A percentile compares a stretch with the other conserved stretches of the same genome.
phyloP scores from a whole-genome alignment of 2,888 invertebrate genomes.

The Mechanitis mazaeus region DNA sequence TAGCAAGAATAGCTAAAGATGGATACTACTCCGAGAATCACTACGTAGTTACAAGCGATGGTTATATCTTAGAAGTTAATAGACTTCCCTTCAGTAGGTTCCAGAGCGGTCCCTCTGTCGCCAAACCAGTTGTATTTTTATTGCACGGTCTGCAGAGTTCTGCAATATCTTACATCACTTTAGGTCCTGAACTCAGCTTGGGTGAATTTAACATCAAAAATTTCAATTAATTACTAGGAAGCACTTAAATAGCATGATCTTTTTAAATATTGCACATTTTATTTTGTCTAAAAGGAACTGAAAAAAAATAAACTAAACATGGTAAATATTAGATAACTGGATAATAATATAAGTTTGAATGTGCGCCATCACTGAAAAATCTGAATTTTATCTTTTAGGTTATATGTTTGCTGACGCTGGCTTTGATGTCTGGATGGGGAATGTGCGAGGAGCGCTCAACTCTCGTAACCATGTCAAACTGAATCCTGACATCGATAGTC shows the following conservation, averaged over 20 bases:
- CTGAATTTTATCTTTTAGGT: slow-evolving; percentile 53
- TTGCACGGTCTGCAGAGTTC: slow-evolving; percentile 37
- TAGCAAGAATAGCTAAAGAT: slow-evolving; percentile 24
- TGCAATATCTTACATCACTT: slow-evolving; percentile 28
- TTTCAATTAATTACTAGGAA: too few species aligned
- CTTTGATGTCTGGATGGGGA: slow-evolving; percentile 89
- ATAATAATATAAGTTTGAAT: neutral
- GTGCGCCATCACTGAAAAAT: neutral
- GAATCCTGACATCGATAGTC: slow-evolving; percentile 44
- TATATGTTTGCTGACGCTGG: slow-evolving; percentile 81
- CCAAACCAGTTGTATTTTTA: slow-evolving; percentile 32
- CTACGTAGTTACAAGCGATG: slow-evolving; percentile 35
- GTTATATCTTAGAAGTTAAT: slow-evolving; percentile 38
- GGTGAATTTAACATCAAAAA: slow-evolving; percentile 25
- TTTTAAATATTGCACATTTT: too few species aligned
- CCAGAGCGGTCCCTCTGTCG: slow-evolving; percentile 11
- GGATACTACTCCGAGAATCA: slow-evolving; percentile 38
- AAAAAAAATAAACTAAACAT: neutral
- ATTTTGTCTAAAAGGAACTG: neutral
- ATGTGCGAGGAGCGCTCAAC: slow-evolving; percentile 85
- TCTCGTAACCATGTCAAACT: slow-evolving; percentile 74
- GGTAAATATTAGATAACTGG: too few species aligned
- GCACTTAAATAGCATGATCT: too few species aligned
- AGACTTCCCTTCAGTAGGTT: slow-evolving; percentile 35
- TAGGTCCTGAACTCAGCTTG: slow-evolving; percentile 31